Base-by-base conservation (phyloP, 2,888 invertebrate species). In the Cenopis cana region DNA sequence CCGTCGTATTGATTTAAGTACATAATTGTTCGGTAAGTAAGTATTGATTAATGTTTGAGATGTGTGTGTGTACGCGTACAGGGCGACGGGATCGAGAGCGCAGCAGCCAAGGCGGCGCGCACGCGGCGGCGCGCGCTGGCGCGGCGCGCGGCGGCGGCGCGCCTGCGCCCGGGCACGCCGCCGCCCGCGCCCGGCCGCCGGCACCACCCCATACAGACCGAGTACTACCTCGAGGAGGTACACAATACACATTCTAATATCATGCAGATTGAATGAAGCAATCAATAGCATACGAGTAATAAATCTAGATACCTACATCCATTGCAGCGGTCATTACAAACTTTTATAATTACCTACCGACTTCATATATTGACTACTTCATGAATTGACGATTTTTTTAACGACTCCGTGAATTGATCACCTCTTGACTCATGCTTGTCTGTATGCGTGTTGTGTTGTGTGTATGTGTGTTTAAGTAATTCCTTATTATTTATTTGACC, bases 201-300 rank as follows among this genome's bases (percentile, higher is more conserved):
- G 66, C 98, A 98, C 91, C 97, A 97, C 80, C 96, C 96, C 74
- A 95, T 98, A 56, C 98, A 99, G 94, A 98, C 98, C 0, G 98
- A 98, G 76, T 94, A 95, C 80, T 98, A 97, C 85, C 94, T 98
- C 69, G 98, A 98, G 88, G 98, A 98, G 94, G 94, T 97, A 76
- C 78, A 14, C 33, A 33, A 5, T 41, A 41, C 41, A 4, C 11
- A 46, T 8, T n/a, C 46, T 12, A n/a, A 46, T n/a, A 41, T 5
- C 46, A n/a, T 46, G 0, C n/a, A 41, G 14, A 5, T 14, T 14
- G 14, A 41, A n/a, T n/a, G 41, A 41, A 41, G 41, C 41, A 41
- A 41, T 4, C 14, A 5, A 14, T 11, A 41, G 4, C 1, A 24
- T 24, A 24, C 24, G 24, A 24, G 2, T 4, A 24, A 24, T 24